Evolutionary conservation across 2,113 vertebrate species (phyloP).

Genomic region (Trematomus loennbergii): DNA sequence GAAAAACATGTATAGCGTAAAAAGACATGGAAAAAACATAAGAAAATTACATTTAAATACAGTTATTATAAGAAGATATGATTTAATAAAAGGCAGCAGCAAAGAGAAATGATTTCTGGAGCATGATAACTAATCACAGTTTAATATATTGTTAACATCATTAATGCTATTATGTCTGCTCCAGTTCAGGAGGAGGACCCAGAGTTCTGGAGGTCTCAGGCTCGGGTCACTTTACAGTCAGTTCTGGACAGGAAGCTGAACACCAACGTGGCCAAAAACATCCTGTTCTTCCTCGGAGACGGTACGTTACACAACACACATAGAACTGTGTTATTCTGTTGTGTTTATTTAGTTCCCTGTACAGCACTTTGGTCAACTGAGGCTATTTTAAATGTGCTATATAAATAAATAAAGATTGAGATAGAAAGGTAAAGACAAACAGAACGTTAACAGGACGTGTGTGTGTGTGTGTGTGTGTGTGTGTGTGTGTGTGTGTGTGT

Average conservation of each 20-base stretch:
- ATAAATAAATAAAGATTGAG: too few species aligned
- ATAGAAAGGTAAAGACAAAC: too few species aligned
- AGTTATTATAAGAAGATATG: too few species aligned
- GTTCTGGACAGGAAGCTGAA: slow-evolving; percentile 78
- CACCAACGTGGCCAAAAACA: slow-evolving; percentile 83
- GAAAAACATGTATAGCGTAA: too few species aligned
- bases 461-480: slow-evolving; percentile 22
- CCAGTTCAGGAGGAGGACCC: slow-evolving; percentile 84
- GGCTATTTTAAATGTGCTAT: too few species aligned
- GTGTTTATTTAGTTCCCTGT: not conserved
- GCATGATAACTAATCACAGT: too few species aligned
- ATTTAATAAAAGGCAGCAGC: too few species aligned
- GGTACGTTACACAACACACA: slow-evolving; percentile 64
- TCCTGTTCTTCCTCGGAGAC: slow-evolving; percentile 85
- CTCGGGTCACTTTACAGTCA: slow-evolving; percentile 69
- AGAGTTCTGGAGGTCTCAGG: slow-evolving; percentile 83
- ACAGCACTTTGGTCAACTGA: not conserved
- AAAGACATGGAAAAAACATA: too few species aligned
- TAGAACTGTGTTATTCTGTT: not conserved
- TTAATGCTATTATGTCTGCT: too few species aligned
- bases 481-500: slow-evolving; percentile 24
- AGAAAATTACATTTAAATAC: too few species aligned
- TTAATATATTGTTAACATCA: too few species aligned
- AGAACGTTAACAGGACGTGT: not conserved
- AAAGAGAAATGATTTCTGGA: too few species aligned